phyloP scores from a whole-genome alignment of 2,888 invertebrate species.

The Melinopterus prodromus region DNA sequence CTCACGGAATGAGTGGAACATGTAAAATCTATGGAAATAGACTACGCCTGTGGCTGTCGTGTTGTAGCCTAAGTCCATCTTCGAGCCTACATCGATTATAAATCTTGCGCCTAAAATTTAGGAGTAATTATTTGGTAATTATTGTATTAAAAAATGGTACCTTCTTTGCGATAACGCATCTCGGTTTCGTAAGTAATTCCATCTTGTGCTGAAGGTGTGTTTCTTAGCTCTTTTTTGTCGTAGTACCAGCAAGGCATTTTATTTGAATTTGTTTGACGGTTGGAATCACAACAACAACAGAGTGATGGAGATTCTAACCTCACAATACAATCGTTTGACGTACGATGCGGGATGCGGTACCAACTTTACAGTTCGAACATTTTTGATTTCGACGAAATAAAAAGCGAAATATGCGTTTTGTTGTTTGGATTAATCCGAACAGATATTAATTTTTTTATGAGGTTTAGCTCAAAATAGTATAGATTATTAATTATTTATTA shows the following conservation, averaged over 20 bases:
- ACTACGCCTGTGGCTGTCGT: conserved; percentile 99
- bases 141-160: conserved; percentile 40
- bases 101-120: conserved; percentile 78
- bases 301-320: not conserved
- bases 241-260: conserved; percentile 97
- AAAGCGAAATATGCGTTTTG: no score
- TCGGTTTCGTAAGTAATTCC: conserved; percentile 90
- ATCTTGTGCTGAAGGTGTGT: conserved; percentile 92
- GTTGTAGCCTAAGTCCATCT: conserved; percentile 93
- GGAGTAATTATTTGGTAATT: not conserved
- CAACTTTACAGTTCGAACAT: not conserved
- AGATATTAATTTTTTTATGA: no score
- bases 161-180: conserved; percentile 92
- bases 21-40: conserved; percentile 99
- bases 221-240: conserved; percentile 87
- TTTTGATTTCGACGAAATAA: no score
- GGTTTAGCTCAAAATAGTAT: no score
- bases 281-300: not conserved
- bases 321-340: not conserved
- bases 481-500: no score
- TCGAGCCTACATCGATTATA: conserved; percentile 93
- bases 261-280: not conserved
- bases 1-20: conserved; percentile 97
- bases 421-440: no score
- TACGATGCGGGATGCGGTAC: not conserved